A percentile compares a stretch with the other conserved stretches of the same genome.
Evolutionary conservation across 2,888 invertebrate species (phyloP).

Genomic region (Brachylomia viminalis): DNA sequence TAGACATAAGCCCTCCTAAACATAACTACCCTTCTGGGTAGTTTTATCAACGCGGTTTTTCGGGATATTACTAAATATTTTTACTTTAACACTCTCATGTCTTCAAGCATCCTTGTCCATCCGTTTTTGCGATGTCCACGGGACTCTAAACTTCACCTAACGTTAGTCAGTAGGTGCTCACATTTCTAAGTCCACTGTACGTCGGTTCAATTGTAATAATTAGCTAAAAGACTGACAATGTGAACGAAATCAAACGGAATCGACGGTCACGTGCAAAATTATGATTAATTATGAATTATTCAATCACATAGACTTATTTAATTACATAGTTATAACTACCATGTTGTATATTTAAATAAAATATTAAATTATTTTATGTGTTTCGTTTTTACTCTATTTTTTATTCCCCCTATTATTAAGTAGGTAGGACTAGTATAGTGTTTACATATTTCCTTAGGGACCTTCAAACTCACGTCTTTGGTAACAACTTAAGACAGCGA

Average conservation of each 20-base stretch:
- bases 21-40: not conserved
- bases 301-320: conserved; percentile 87
- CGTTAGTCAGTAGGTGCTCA: conserved; percentile 65
- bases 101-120: conserved; percentile 22
- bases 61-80: conserved; percentile 47
- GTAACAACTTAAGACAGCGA: no score
- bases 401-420: no score
- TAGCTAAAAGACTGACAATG: conserved; percentile 84
- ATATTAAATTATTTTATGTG: conserved; percentile 70
- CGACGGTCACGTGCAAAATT: conserved; percentile 79
- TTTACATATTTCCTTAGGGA: no score
- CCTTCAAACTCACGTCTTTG: not conserved
- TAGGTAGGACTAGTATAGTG: no score
- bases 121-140: conserved; percentile 48
- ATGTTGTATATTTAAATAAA: conserved; percentile 90
- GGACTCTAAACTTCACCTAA: conserved; percentile 62
- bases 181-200: conserved; percentile 63
- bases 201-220: conserved; percentile 69
- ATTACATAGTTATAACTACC: conserved; percentile 85
- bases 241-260: conserved; percentile 79
- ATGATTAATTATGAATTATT: conserved; percentile 77
- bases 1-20: no score
- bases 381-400: conserved; percentile 33
- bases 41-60: not conserved
- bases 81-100: conserved; percentile 29